phyloP scores from a whole-genome alignment of 1,140 invertebrate species.

The Phortica variegata region DNA sequence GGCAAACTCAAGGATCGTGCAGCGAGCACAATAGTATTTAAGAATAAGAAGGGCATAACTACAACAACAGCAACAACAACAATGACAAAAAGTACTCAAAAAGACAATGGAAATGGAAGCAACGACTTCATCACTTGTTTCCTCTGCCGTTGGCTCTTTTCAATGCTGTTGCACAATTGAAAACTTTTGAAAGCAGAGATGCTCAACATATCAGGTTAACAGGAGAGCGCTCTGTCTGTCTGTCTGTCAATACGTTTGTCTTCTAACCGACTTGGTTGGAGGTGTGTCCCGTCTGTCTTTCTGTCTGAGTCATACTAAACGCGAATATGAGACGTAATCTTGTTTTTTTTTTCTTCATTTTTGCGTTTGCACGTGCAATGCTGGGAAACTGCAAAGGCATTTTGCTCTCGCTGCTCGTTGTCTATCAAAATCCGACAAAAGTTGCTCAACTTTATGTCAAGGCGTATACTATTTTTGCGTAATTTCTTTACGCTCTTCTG shows the following conservation, averaged over 20 bases:
- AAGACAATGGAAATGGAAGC: constrained; percentile 45
- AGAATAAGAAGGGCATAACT: constrained; percentile 1
- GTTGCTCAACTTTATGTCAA: constrained; percentile 53
- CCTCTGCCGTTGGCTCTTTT: constrained; percentile 18
- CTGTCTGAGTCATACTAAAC: constrained; percentile 37
- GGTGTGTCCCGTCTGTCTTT: constrained; percentile 47
- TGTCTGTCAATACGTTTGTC: background rate
- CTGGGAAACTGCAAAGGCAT: constrained; percentile 35
- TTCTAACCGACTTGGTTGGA: no score
- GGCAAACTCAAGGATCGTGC: constrained; percentile 27
- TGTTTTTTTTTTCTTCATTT: constrained; percentile 4
- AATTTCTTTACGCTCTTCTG: constrained; percentile 22
- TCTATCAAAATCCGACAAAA: constrained; percentile 29
- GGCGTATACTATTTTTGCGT: constrained; percentile 33
- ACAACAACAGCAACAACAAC: constrained; percentile 17
- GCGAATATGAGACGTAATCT: constrained; percentile 40
- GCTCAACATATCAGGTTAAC: constrained; percentile 43
- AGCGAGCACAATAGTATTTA: background rate
- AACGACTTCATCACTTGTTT: constrained; percentile 57
- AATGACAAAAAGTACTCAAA: constrained; percentile 11
- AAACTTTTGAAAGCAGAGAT: constrained; percentile 41
- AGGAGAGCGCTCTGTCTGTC: constrained; percentile 12
- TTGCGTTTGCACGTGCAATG: constrained; percentile 40
- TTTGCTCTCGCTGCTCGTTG: constrained; percentile 5
- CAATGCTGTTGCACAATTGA: constrained; percentile 49